Evolutionary conservation across 2,888 invertebrate genomes (phyloP), one percentile per base, ranked within the genome.

Genomic region (Piscicola geometra): DNA sequence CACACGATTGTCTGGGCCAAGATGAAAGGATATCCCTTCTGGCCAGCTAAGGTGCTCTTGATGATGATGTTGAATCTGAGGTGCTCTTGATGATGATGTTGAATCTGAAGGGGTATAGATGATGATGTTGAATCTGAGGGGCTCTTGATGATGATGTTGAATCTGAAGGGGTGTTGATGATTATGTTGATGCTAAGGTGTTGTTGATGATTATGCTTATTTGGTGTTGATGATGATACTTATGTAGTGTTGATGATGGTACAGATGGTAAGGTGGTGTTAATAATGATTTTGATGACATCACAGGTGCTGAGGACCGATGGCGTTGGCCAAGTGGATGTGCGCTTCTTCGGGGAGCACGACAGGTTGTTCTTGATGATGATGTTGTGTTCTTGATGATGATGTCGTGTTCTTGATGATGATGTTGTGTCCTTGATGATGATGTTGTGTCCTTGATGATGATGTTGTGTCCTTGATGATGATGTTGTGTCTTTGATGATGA

Each of bases 331-430:
- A 81, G 92, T 94, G 0, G 94, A 96, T 85, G 94, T 94, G 1
- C 87, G 94, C 0, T 97, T 97, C 87, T 97, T 97, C 86, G 96
- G 96, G 0, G 93, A 92, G 28, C 95, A 97, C 86, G 95, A 96
- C 81, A 82, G 86, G 86, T n/a, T n/a, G n/a, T n/a, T n/a, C n/a
- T n/a, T n/a, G n/a, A n/a, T n/a, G n/a, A n/a, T 80, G 47, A 50
- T 32, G 69, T 35, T 18, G 15, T 47, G 33, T 5, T 15, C 15
- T 15, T 41, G 60, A 18, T 18, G 60, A 3, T 56, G 60, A 18
- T 18, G 60, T 56, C 5, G 60, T 25, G 9, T 5, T 21, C n/a
- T n/a, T 25, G 60, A 18, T 25, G 60, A 3, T 56, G 60, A 18
- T 18, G 60, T 56, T 56, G 60, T 18, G 9, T 3, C n/a, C n/a